Conservation (phyloP, 2,888 invertebrate genomes). For the Pollenia angustigena region DNA sequence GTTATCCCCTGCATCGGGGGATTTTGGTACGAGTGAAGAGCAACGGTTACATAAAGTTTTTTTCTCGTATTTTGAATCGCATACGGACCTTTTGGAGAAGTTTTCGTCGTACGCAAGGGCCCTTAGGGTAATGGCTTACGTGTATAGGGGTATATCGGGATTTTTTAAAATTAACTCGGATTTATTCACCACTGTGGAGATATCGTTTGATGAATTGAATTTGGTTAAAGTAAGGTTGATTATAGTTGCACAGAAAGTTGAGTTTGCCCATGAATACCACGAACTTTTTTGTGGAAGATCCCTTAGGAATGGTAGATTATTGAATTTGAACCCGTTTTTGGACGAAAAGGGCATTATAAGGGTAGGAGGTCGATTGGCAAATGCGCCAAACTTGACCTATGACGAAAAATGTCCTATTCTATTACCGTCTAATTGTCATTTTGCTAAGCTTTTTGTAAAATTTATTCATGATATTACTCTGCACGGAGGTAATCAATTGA, state of each 20-base stretch:
- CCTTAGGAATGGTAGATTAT: background rate
- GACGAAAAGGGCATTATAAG: background rate
- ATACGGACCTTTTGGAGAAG: background rate
- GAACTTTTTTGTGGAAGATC: background rate
- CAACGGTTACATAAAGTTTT: background rate
- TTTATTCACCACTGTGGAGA: background rate
- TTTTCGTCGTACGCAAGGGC: constrained; percentile 9
- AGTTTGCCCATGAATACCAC: constrained; percentile 5
- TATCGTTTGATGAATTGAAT: background rate
- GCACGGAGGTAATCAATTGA: too few species aligned
- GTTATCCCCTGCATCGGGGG: background rate
- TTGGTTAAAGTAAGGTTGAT: background rate
- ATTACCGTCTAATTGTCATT: background rate
- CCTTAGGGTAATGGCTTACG: background rate
- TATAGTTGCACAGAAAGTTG: background rate
- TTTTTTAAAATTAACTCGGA: background rate
- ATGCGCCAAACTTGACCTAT: background rate
- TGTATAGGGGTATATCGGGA: background rate
- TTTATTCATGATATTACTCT: constrained; percentile 23
- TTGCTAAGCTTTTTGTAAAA: constrained; percentile 1
- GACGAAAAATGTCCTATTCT: constrained; percentile 9
- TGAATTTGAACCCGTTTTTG: constrained; percentile 26
- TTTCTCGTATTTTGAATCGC: constrained; percentile 16
- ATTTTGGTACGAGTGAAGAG: constrained; percentile 26
- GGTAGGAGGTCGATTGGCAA: constrained; percentile 15